Percentiles rank a stretch among this genome's conserved stretches.
phyloP scores from a whole-genome alignment of 2,888 invertebrate genomes.

The Bedellia somnulentella region DNA sequence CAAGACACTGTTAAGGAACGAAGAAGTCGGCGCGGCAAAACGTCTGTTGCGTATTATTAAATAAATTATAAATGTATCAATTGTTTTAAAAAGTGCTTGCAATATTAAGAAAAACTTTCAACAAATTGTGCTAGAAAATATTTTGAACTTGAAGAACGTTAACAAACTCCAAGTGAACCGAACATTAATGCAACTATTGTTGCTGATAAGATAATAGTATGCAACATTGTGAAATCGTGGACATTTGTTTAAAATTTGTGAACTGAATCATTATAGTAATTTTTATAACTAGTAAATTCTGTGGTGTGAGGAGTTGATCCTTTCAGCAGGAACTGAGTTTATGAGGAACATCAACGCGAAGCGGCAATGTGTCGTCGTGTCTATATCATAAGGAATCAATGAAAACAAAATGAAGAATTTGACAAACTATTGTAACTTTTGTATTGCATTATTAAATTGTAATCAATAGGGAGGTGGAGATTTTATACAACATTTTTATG shows the following conservation, averaged over 20 bases:
- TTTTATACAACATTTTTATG: slow-evolving; percentile 52
- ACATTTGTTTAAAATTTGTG: slow-evolving; percentile 58
- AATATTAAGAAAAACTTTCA: slow-evolving; percentile 35
- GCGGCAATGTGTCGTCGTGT: slow-evolving; percentile 21
- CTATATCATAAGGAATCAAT: slow-evolving; percentile 12
- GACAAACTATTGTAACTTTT: slow-evolving; percentile 43
- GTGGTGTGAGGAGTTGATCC: slow-evolving; percentile 58
- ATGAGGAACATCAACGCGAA: background rate
- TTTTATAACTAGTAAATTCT: slow-evolving; percentile 56
- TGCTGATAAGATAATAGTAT: slow-evolving; percentile 24
- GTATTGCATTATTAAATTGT: slow-evolving; percentile 40
- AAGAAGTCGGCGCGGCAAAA: too few species aligned
- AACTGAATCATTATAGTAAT: slow-evolving; percentile 55
- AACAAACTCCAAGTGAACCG: slow-evolving; percentile 55
- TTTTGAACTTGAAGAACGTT: slow-evolving; percentile 53
- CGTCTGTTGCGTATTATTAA: background rate
- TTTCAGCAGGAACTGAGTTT: slow-evolving; percentile 27
- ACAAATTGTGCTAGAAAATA: slow-evolving; percentile 53
- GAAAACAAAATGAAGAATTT: slow-evolving; percentile 6
- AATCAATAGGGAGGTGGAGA: slow-evolving; percentile 46
- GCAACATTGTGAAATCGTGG: slow-evolving; percentile 46
- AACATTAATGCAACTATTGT: slow-evolving; percentile 40
- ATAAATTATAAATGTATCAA: slow-evolving; percentile 19
- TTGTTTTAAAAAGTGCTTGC: slow-evolving; percentile 55
- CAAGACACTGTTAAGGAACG: background rate